Evolutionary conservation across 1,140 invertebrate species (phyloP).

Genomic region (Sycophila sp.): DNA sequence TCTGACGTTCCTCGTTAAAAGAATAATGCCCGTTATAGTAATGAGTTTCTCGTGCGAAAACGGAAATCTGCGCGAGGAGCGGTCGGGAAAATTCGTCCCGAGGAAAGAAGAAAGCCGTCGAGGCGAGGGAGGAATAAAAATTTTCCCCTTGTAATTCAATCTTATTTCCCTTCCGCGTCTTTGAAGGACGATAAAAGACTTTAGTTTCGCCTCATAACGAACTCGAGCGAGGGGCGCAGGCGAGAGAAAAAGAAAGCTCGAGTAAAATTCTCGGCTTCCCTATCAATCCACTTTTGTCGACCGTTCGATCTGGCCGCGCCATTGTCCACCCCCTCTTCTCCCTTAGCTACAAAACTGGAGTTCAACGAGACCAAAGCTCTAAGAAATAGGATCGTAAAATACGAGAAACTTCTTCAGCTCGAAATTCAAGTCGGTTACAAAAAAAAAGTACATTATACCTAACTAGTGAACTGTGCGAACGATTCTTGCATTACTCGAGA

Average conservation of each 20-base stretch:
- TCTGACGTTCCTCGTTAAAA: constrained; percentile 34
- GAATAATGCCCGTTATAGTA: constrained; percentile 38
- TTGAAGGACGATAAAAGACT: constrained; percentile 1
- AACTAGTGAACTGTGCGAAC: no score
- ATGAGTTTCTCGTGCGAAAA: constrained; percentile 23
- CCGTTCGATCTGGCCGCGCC: no score
- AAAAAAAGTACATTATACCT: no score
- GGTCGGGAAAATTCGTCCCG: neutral
- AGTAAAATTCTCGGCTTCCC: neutral
- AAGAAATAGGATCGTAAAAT: no score
- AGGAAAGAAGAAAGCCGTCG: constrained; percentile 4
- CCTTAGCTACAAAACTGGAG: no score
- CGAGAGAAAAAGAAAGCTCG: neutral
- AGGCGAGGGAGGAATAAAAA: constrained; percentile 2
- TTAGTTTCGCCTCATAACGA: neutral
- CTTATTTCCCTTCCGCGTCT: neutral
- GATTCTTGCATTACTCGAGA: no score
- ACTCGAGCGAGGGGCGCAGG: no score
- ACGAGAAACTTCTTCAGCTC: no score
- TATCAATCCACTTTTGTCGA: no score
- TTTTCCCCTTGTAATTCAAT: constrained; percentile 15
- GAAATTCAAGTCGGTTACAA: no score
- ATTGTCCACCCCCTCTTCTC: no score
- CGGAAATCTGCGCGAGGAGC: neutral
- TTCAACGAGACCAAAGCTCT: no score